phyloP scores from a whole-genome alignment of 2,113 vertebrate genomes.

The Macaca nemestrina region DNA sequence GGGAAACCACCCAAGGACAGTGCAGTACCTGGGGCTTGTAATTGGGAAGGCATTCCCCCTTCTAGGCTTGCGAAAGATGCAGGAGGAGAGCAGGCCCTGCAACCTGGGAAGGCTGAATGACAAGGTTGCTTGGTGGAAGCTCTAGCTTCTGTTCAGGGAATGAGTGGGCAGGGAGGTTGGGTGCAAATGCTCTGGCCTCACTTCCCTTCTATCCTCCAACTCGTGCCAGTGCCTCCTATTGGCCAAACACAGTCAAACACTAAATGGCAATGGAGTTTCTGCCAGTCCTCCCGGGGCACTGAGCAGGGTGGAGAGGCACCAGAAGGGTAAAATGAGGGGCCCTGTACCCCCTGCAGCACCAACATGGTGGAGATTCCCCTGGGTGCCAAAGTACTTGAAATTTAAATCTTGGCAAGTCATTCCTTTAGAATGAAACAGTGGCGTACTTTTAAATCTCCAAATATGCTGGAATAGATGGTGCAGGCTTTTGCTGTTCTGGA shows the following conservation, averaged over 20 bases:
- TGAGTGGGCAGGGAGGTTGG: accelerated
- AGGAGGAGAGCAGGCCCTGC: accelerated
- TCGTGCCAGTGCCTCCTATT: not conserved
- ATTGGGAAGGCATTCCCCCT: accelerated
- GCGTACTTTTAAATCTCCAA: too few species aligned
- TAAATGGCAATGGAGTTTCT: not conserved
- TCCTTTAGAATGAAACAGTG: not conserved
- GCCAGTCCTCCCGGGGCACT: accelerated
- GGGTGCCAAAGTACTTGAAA: not conserved
- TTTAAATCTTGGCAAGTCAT: not conserved
- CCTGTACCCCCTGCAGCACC: too few species aligned
- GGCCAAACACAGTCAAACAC: not conserved
- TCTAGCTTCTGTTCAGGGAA: accelerated
- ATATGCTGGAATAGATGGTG: accelerated
- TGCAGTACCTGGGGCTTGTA: accelerated
- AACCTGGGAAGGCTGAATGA: accelerated
- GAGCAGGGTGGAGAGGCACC: not conserved
- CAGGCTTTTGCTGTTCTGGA: accelerated
- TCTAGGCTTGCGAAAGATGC: accelerated
- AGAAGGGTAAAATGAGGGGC: accelerated
- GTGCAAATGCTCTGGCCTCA: accelerated
- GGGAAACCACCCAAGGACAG: accelerated
- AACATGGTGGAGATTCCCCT: accelerated
- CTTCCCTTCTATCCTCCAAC: not conserved
- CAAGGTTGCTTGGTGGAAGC: not conserved